Conservation (phyloP, 2,113 vertebrate species). For the Emydura subglobosa region DNA sequence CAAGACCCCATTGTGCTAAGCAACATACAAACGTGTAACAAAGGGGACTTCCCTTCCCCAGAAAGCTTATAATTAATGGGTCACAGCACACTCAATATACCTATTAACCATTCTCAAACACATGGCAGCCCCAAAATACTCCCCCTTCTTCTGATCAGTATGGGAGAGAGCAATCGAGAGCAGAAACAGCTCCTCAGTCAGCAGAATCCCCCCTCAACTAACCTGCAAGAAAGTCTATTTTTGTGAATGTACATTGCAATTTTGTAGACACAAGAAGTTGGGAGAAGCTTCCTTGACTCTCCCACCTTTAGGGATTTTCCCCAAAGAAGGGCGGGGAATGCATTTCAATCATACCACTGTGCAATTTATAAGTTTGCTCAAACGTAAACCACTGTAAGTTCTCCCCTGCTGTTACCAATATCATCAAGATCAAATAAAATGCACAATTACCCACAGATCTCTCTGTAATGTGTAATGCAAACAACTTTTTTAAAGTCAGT, state of each 20-base stretch:
- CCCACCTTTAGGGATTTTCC: background rate
- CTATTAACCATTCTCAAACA: background rate
- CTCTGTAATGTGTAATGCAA: accelerated
- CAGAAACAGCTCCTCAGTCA: background rate
- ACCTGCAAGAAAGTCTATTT: background rate
- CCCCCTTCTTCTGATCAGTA: background rate
- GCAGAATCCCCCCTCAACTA: background rate
- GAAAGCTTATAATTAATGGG: background rate
- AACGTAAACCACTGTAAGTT: background rate
- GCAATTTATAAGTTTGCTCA: accelerated
- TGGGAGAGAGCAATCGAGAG: background rate
- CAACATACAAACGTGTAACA: background rate
- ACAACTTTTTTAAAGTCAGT: accelerated
- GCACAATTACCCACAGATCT: accelerated
- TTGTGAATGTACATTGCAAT: background rate
- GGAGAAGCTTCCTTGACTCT: background rate
- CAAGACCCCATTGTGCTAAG: background rate
- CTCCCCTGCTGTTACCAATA: background rate
- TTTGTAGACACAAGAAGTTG: background rate
- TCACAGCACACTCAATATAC: background rate
- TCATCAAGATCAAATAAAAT: background rate
- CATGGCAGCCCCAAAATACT: background rate
- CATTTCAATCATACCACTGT: background rate
- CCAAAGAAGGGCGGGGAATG: accelerated
- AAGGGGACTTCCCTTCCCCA: background rate